phyloP scores from a whole-genome alignment of 2,797 vertebrate species.

The Sphaeramia orbicularis region DNA sequence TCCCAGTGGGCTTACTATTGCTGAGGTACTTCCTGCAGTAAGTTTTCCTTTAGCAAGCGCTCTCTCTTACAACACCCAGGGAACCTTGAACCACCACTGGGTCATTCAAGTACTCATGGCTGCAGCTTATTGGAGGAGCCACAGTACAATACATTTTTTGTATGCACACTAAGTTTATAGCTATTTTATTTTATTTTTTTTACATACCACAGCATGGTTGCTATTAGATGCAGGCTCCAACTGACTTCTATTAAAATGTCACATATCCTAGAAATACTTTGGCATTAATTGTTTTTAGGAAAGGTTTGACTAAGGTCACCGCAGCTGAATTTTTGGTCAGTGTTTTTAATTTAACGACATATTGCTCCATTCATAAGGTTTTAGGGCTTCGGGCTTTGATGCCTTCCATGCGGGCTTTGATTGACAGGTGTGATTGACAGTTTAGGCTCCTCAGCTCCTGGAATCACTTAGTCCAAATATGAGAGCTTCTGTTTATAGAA shows the following conservation, averaged over 20 bases:
- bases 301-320: too few species aligned
- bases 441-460: not conserved
- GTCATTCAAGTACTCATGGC: conserved; percentile 40
- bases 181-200: not conserved
- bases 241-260: too few species aligned
- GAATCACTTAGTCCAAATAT: not conserved
- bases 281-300: too few species aligned
- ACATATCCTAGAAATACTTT: too few species aligned
- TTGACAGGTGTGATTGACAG: not conserved
- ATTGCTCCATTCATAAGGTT: not conserved
- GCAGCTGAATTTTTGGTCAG: not conserved
- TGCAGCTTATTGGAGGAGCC: conserved; percentile 26
- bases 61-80: conserved; percentile 68
- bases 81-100: conserved; percentile 69
- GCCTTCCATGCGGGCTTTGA: not conserved
- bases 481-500: too few species aligned
- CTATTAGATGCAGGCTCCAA: too few species aligned
- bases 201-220: too few species aligned
- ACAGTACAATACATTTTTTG: not conserved
- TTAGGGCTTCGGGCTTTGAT: not conserved
- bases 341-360: not conserved
- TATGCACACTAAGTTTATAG: too few species aligned
- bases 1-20: conserved; percentile 79
- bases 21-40: conserved; percentile 85
- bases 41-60: conserved; percentile 63